Conservation (phyloP, 2,888 invertebrate species). For the Cataglyphis cursor region DNA sequence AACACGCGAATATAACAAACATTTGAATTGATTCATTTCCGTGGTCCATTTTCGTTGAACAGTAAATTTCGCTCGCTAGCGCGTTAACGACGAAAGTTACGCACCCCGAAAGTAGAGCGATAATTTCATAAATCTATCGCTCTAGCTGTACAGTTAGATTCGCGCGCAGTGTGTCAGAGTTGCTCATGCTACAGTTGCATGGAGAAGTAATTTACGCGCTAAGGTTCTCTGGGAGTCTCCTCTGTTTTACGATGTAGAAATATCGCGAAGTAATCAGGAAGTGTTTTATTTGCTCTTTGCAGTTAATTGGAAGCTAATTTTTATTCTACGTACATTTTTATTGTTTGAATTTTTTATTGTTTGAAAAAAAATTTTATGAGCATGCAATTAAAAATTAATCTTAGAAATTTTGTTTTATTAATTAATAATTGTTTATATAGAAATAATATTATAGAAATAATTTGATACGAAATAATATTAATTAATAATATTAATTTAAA, state of each 20-base stretch:
- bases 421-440: neutral
- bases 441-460: neutral
- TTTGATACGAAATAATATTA: neutral
- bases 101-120: slow-evolving; percentile 53
- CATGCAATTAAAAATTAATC: slow-evolving; percentile 9
- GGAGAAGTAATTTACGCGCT: slow-evolving; percentile 22
- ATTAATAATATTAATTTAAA: neutral
- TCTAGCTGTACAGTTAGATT: slow-evolving; percentile 26
- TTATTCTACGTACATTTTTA: slow-evolving; percentile 19
- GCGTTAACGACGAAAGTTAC: slow-evolving; percentile 51
- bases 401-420: neutral
- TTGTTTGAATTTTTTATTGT: slow-evolving; percentile 12
- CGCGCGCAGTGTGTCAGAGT: slow-evolving; percentile 13
- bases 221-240: neutral
- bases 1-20: slow-evolving; percentile 13
- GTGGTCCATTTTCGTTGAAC: slow-evolving; percentile 57
- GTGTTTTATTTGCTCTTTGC: neutral
- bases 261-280: slow-evolving; percentile 31
- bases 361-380: neutral
- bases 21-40: slow-evolving; percentile 47
- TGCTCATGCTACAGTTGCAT: slow-evolving; percentile 6
- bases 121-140: slow-evolving; percentile 64
- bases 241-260: slow-evolving; percentile 34
- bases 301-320: slow-evolving; percentile 34
- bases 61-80: slow-evolving; percentile 11